Conservation (phyloP, 2,797 vertebrate species). For the Fistularia tabacaria region DNA sequence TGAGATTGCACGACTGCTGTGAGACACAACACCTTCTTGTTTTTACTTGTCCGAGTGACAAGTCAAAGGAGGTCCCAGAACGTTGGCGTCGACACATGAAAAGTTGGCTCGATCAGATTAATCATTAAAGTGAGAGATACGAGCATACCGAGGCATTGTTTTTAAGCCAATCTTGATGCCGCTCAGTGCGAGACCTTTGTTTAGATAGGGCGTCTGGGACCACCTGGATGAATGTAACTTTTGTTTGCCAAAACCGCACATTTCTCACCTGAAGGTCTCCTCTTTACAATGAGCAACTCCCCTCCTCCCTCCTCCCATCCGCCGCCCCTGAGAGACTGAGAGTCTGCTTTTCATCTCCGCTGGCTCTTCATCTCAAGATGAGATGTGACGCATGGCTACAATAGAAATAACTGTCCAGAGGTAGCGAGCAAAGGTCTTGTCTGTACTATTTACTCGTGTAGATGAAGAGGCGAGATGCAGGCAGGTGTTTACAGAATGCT, state of each 20-base stretch:
- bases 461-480: constrained; percentile 73
- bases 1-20: constrained; percentile 47
- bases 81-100: constrained; percentile 69
- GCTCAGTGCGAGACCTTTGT: constrained; percentile 62
- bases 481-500: constrained; percentile 75
- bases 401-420: constrained; percentile 62
- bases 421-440: constrained; percentile 43
- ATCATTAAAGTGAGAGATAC: constrained; percentile 75
- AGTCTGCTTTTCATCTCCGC: constrained; percentile 65
- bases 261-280: constrained; percentile 67
- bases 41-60: constrained; percentile 67
- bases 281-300: constrained; percentile 56
- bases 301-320: constrained; percentile 13
- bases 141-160: constrained; percentile 58
- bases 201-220: constrained; percentile 75
- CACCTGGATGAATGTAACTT: constrained; percentile 72
- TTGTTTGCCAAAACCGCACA: constrained; percentile 68
- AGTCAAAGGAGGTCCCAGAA: constrained; percentile 56
- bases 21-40: constrained; percentile 77
- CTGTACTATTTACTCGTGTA: constrained; percentile 61
- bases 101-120: constrained; percentile 76
- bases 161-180: constrained; percentile 57
- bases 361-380: constrained; percentile 67
- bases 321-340: no score
- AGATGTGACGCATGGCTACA: constrained; percentile 64